Evolutionary conservation across 2,888 invertebrate genomes (phyloP).

Genomic region (Pterostichus niger): DNA sequence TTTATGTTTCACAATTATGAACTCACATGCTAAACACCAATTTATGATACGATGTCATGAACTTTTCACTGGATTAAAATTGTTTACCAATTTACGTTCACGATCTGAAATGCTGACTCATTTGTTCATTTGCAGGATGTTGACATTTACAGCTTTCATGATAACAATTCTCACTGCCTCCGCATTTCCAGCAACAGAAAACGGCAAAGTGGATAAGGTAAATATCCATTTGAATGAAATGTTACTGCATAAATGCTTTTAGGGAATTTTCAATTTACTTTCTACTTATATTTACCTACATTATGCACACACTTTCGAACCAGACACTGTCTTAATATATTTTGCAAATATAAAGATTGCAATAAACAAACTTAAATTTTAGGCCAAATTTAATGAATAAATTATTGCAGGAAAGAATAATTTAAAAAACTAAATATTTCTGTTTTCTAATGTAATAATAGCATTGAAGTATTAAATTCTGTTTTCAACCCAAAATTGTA

Average conservation of each 20-base stretch:
- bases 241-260: constrained; percentile 17
- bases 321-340: too few relatives aligned
- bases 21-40: too few relatives aligned
- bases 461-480: too few relatives aligned
- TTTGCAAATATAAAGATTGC: too few relatives aligned
- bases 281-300: not conserved
- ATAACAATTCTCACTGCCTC: constrained; percentile 50
- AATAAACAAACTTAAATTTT: too few relatives aligned
- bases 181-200: constrained; percentile 54
- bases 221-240: constrained; percentile 38
- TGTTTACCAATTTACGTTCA: constrained; percentile 36
- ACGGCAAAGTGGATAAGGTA: constrained; percentile 59
- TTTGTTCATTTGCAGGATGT: constrained; percentile 59
- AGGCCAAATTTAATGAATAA: too few relatives aligned
- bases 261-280: constrained; percentile 23
- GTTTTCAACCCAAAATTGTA: too few relatives aligned
- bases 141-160: constrained; percentile 36
- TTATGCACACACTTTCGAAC: not conserved
- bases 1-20: too few relatives aligned
- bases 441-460: too few relatives aligned
- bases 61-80: not conserved
- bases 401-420: too few relatives aligned
- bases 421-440: too few relatives aligned
- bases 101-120: constrained; percentile 26
- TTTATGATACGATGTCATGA: too few relatives aligned